Base-by-base conservation (phyloP, 1,140 invertebrate species). In the Mactra quadrangularis region DNA sequence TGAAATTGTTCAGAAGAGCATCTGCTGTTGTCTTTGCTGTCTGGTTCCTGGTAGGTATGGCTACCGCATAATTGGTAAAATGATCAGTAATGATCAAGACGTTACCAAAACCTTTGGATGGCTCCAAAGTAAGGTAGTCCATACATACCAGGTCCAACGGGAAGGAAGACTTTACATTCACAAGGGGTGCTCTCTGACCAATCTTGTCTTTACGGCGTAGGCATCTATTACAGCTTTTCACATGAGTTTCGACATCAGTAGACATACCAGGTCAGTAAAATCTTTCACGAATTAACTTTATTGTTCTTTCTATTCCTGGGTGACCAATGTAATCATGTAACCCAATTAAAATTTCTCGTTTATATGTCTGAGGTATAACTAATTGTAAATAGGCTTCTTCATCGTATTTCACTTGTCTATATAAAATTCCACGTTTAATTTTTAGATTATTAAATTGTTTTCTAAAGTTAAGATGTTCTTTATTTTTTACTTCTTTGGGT, bases 31-130 rank as follows among this genome's bases (percentile, higher is more conserved):
- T 77, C 53, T 60, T 62, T 29, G 60, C 78, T 45, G 78, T 77
- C 29, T 76, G 59, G 31, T 79, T 84, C 25, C 50, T 72, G 7
- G 82, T 81, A 25, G 77, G 60, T 13, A 84, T 68, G 0, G 74
- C 82, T 53, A 35, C 3, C 3, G 82, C 64, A 57, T 70, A 86
- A 55, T 64, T 79, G 1, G 75, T 84, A 53, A 72, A 82, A 38
- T 83, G 55, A 52, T 82, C 84, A n/a, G 78, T 82, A 19, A 85
- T 47, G 3, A 85, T 60, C 33, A 75, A 25, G 1, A 85, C 78
- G 66, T 72, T 31, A 6, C 3, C 3, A 17, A 52, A 72, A 7
- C 71, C 82, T 50, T 75, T 83, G 1, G 82, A 57, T 68, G 50
- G 11, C 70, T 83, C 71, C 11, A 76, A 13, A 13, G 79, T 62